These are phyloP conservation scores for Diprion similis DNA, from an alignment of 1,140 invertebrate genomes.

Conservation along the genomic window DNA sequence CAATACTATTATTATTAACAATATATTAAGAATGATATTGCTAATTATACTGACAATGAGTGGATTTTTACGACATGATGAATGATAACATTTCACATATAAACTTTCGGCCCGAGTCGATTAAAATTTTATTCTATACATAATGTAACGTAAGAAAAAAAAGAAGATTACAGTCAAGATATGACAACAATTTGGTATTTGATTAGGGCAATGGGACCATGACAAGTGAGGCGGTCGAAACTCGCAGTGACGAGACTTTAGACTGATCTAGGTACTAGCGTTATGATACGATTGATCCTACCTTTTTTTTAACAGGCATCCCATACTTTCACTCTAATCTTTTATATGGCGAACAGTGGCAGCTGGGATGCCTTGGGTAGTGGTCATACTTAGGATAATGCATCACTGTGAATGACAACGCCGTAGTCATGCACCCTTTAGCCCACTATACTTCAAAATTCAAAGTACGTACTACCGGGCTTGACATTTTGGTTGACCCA, in stretches of 20 bases:
- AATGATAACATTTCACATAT: slow-evolving; percentile 54
- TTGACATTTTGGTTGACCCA: slow-evolving; percentile 54
- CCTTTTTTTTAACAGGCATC: slow-evolving; percentile 18
- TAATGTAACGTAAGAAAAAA: slow-evolving; percentile 27
- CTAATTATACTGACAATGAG: slow-evolving; percentile 63
- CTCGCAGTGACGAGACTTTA: slow-evolving; percentile 64
- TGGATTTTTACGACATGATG: slow-evolving; percentile 63
- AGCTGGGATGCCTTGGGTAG: slow-evolving; percentile 41
- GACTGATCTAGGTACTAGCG: slow-evolving; percentile 63
- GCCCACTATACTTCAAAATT: slow-evolving; percentile 48
- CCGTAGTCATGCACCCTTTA: slow-evolving; percentile 50
- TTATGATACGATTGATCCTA: slow-evolving; percentile 53
- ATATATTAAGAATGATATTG: slow-evolving; percentile 61
- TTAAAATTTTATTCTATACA: slow-evolving; percentile 24
- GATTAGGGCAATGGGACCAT: slow-evolving; percentile 40
- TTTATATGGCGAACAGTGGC: slow-evolving; percentile 38
- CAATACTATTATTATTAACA: slow-evolving; percentile 63
- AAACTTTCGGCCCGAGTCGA: slow-evolving; percentile 50
- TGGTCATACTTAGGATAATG: slow-evolving; percentile 58
- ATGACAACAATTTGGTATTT: neutral
- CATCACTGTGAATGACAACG: slow-evolving; percentile 57
- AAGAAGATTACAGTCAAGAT: slow-evolving; percentile 11
- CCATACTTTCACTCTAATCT: slow-evolving; percentile 22
- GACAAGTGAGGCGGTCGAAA: slow-evolving; percentile 52
- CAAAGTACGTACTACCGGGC: slow-evolving; percentile 23